These are phyloP conservation scores for Peromyscus attwateri DNA, from an alignment of 2,797 vertebrate species.

Conservation along the genomic window DNA sequence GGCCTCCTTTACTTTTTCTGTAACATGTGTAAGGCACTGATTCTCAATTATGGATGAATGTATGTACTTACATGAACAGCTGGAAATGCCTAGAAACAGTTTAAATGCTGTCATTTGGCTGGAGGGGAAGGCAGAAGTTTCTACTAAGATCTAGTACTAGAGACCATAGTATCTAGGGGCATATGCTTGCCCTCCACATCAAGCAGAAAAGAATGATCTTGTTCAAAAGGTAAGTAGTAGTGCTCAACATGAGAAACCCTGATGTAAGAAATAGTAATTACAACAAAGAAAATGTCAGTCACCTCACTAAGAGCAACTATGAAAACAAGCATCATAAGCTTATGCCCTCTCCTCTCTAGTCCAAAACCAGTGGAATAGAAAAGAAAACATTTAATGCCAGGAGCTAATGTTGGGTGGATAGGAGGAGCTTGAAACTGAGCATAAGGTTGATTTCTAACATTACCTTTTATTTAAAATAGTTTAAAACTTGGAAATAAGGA, in stretches of 20 bases:
- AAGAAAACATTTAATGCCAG: neutral
- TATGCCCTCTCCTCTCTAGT: neutral
- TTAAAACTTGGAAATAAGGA: neutral
- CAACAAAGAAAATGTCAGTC: neutral
- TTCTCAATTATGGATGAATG: neutral
- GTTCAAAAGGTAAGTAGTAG: neutral
- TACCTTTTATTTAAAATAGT: neutral
- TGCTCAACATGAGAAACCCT: neutral
- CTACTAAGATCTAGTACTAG: neutral
- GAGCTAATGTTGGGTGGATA: neutral
- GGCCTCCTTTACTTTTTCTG: neutral
- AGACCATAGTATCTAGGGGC: neutral
- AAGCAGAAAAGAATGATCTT: neutral
- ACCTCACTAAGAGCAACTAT: neutral
- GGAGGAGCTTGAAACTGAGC: neutral
- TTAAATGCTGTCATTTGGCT: neutral
- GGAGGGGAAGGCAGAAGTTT: neutral
- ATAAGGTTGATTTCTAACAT: neutral
- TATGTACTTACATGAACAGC: neutral
- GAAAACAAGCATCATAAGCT: neutral
- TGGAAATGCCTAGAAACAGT: neutral
- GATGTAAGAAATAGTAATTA: neutral
- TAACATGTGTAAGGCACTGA: neutral
- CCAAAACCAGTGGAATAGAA: neutral
- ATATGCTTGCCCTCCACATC: accelerated